Evolutionary conservation across 1,140 invertebrate species (phyloP).

Genomic region (Drosophila neocordata): DNA sequence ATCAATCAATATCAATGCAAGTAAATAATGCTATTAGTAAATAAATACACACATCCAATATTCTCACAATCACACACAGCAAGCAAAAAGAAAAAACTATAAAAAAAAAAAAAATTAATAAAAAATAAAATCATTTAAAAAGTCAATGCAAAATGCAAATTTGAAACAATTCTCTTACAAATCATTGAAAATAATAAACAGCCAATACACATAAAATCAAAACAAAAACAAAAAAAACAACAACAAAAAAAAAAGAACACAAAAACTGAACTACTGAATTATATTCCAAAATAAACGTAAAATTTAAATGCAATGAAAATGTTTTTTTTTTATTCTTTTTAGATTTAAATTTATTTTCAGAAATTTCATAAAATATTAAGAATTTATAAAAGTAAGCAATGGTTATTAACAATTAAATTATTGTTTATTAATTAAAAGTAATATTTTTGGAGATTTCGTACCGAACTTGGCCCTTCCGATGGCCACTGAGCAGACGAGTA

Average conservation of each 20-base stretch:
- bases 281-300: constrained; percentile 65
- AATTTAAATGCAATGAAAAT: constrained; percentile 25
- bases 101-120: constrained; percentile 3
- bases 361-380: no score
- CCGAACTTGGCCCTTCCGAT: neutral
- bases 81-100: constrained; percentile 1
- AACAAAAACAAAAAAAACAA: constrained; percentile 23
- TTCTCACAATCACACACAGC: neutral
- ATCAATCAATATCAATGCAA: constrained; percentile 8
- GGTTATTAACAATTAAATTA: no score
- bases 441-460: neutral
- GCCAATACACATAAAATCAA: constrained; percentile 28
- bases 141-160: constrained; percentile 7
- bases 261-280: constrained; percentile 49
- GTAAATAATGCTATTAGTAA: neutral
- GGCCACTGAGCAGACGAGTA: neutral
- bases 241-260: constrained; percentile 46
- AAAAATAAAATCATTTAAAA: neutral
- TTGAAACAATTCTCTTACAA: constrained; percentile 6
- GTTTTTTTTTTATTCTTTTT: no score
- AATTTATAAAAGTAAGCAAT: no score
- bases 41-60: constrained; percentile 1
- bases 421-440: no score
- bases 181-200: constrained; percentile 10
- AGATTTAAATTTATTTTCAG: no score